Base-by-base conservation (phyloP, 1,140 invertebrate species). In the Cecropterus lyciades region DNA sequence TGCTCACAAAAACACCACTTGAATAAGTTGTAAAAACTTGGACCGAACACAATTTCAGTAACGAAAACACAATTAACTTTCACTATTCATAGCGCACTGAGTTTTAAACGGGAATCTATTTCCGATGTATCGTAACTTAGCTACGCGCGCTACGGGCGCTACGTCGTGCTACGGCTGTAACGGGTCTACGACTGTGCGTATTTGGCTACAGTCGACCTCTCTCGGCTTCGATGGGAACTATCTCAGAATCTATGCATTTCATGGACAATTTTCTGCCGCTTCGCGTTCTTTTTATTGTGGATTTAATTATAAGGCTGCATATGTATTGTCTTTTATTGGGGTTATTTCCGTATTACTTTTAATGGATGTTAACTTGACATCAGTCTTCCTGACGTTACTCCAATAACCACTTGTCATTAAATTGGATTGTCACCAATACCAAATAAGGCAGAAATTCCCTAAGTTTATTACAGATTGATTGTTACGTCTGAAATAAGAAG, bases 101-200 rank as follows among this genome's bases (percentile, higher is more conserved):
- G 8, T 43, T 49, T 24, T 3, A 7, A 17, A 16, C 15, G 46
- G 4, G 0, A 15, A 45, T 45, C 13, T 33, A 20, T 52, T 33
- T 14, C 37, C 55, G 40, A 11, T 27, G 2, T 14, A 37, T 27
- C 27, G 56, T 42, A 42, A 59, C 16, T 14, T 37, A 10, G 0
- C 33, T 37, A 37, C 33, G 40, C 5, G 8, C 53, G 56, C 56
- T 48, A 60, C 56, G 56, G 24, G 5, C 46, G 48, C 60, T 64
- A 73, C 76, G 76, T 78, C 43, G 64, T 42, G 69, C 69, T 71
- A 69, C 70, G 48, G 13, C 46, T 55, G 73, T 69, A 64, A 73
- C 67, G 65, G n/a, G 51, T 49, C 64, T 73, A 75, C 70, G 76
- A 78, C 76, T 78, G 76, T 70, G 69, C 73, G 76, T 71, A 70